Base-by-base conservation (phyloP, 2,113 vertebrate species). In the Lates calcarifer region DNA sequence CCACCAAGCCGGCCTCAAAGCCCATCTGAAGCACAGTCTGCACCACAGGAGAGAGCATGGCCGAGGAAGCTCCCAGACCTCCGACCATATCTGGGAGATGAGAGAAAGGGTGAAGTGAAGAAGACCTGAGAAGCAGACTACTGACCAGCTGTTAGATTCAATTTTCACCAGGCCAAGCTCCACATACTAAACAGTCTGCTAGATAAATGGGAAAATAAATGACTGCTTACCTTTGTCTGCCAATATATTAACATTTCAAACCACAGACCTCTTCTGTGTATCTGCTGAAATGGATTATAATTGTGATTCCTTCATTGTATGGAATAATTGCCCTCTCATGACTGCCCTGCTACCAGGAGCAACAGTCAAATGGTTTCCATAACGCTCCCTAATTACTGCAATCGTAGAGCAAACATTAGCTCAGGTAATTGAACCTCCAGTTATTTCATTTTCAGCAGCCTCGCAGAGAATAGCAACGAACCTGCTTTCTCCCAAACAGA, bases 1-100 rank as follows among this genome's bases (percentile, higher is more conserved):
- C 85, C 84, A 96, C 94, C 47, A 92, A 28, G 3, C 12, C 39
- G 7, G 82, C 81, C 60, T 95, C 92, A 87, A 96, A 96, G 49
- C 96, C 96, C 95, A 96, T 96, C 91, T 94, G 89, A 43, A 94
- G 79, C 45, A 94, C 95, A 17, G 93, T 91, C 90, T 95, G 93
- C 39, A 95, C 94, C 66, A 94, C 20, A 0, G 92, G 89, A 41
- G 90, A 93, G 56, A 93, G 91, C 86, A 91, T 89, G 79, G 67
- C 77, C 0, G 89, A 86, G 33, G 91, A 86, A 39, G 67, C 64
- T 4, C 79, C 65, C 90, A 89, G 85, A 1, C 88, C 81, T 24
- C 92, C 86, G 22, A 94, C 82, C 65, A 89, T 33, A 83, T 93
- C 96, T 96, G 93, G 51, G 41, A 43, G 71, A 79, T 10, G 49